Conservation (phyloP, 2,888 invertebrate species). For the Cyaniris semiargus region DNA sequence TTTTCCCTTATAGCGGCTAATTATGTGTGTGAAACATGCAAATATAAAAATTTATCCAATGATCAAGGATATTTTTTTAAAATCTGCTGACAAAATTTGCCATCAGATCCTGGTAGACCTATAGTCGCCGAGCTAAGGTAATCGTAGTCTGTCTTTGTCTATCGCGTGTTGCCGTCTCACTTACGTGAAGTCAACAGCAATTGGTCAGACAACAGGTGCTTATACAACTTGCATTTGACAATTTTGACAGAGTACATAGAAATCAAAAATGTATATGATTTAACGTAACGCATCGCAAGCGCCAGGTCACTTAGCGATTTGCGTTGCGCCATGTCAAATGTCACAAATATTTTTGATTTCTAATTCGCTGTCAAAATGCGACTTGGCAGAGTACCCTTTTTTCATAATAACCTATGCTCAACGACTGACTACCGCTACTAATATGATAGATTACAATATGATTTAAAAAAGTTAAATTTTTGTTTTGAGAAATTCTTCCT, state of each 20-base stretch:
- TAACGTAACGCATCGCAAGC: too few species aligned
- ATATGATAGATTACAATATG: conserved; percentile 18
- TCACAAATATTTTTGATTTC: neutral
- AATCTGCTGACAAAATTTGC: too few species aligned
- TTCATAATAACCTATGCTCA: neutral
- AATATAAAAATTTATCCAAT: too few species aligned
- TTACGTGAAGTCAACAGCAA: neutral
- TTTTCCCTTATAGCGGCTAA: too few species aligned
- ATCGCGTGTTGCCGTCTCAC: neutral
- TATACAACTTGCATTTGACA: neutral
- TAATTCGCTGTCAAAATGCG: neutral
- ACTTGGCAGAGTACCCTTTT: neutral
- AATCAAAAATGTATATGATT: too few species aligned
- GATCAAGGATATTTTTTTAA: too few species aligned
- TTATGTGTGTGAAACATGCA: too few species aligned
- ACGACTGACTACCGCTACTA: conserved; percentile 32
- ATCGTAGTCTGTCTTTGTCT: neutral
- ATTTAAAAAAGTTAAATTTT: conserved; percentile 29
- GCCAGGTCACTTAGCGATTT: neutral
- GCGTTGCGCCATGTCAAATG: neutral
- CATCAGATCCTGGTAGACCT: too few species aligned
- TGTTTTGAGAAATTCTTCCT: conserved; percentile 28
- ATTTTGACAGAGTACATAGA: neutral
- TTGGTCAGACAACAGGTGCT: neutral
- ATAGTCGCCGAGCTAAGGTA: neutral